These are phyloP conservation scores for Phoxinus phoxinus DNA, from an alignment of 2,113 vertebrate genomes.

Conservation along the genomic window DNA sequence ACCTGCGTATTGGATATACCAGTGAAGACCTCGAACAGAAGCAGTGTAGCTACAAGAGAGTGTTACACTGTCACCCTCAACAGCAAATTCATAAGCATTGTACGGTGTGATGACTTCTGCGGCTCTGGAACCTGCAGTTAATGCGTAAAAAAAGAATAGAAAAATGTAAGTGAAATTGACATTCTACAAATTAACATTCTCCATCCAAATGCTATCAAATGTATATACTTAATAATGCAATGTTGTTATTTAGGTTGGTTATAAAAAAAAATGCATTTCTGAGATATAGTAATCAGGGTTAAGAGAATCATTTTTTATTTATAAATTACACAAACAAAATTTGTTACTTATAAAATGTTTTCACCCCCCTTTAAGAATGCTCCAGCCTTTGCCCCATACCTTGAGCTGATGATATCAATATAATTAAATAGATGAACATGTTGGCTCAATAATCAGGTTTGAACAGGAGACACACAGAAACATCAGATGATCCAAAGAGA, in stretches of 20 bases:
- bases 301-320: neutral
- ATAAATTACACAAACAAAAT: neutral
- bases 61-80: neutral
- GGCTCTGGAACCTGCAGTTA: constrained; percentile 1
- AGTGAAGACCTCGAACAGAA: neutral
- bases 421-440: constrained; percentile 25
- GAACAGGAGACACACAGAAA: constrained; percentile 2
- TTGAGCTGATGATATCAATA: neutral
- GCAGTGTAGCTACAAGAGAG: neutral
- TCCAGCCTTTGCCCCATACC: neutral
- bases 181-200: neutral
- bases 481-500: neutral
- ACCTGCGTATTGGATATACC: constrained; percentile 8
- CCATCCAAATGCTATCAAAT: neutral
- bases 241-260: neutral
- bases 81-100: neutral
- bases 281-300: neutral
- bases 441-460: neutral
- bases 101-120: neutral
- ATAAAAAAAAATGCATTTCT: neutral
- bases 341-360: neutral
- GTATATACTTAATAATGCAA: neutral
- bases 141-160: neutral
- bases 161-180: neutral
- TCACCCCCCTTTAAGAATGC: neutral